These are phyloP conservation scores for Acleris literana DNA, from an alignment of 2,888 invertebrate genomes.

Conservation along the genomic window DNA sequence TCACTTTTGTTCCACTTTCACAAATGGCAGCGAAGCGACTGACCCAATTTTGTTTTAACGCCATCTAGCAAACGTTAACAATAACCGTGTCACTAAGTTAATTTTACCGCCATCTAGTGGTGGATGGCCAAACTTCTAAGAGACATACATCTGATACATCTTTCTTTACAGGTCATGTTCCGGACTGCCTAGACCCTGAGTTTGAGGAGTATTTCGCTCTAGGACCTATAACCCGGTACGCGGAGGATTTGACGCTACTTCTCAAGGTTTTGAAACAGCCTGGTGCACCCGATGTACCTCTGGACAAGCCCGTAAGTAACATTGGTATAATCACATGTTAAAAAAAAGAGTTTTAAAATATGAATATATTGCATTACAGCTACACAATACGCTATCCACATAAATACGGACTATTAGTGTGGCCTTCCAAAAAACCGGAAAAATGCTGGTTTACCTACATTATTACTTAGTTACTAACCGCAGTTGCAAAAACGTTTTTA, in stretches of 20 bases:
- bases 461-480: too few relatives aligned
- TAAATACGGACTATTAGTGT: too few relatives aligned
- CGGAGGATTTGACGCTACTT: conserved; percentile 90
- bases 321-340: too few relatives aligned
- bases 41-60: not conserved
- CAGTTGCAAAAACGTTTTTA: too few relatives aligned
- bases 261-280: conserved; percentile 87
- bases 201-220: conserved; percentile 89
- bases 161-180: conserved; percentile 83
- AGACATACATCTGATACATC: not conserved
- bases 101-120: conserved; percentile 19
- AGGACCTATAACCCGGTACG: conserved; percentile 94
- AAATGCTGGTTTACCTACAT: too few relatives aligned
- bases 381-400: too few relatives aligned
- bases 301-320: conserved; percentile 69
- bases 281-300: conserved; percentile 65
- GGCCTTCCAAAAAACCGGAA: too few relatives aligned
- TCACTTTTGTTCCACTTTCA: conserved; percentile 13
- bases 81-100: not conserved
- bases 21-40: not conserved
- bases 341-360: too few relatives aligned
- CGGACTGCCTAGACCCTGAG: conserved; percentile 83
- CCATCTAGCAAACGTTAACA: conserved; percentile 6
- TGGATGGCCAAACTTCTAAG: not conserved
- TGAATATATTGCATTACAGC: too few relatives aligned